Evolutionary conservation across 2,888 invertebrate species (phyloP).

Genomic region (Nowickia ferox): DNA sequence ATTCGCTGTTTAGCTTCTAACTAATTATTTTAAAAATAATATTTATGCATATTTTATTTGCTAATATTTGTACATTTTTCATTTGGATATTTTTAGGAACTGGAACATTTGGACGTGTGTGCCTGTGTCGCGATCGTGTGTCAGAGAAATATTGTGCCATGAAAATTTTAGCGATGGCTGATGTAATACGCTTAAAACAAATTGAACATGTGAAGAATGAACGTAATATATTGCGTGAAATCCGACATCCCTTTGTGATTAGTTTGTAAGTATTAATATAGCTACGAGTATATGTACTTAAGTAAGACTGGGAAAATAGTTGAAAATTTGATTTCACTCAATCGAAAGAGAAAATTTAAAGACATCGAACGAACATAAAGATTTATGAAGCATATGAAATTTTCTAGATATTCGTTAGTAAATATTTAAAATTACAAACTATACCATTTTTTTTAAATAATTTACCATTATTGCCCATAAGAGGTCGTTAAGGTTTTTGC

Average conservation of each 20-base stretch:
- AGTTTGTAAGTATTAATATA: slow-evolving; percentile 88
- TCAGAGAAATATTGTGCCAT: slow-evolving; percentile 94
- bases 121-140: slow-evolving; percentile 92
- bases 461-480: too few species aligned
- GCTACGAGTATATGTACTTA: background rate
- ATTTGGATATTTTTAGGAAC: slow-evolving; percentile 87
- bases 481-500: too few species aligned
- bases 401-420: too few species aligned
- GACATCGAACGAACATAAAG: too few species aligned
- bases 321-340: too few species aligned
- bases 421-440: too few species aligned
- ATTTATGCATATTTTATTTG: background rate
- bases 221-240: slow-evolving; percentile 94
- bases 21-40: too few species aligned
- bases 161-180: slow-evolving; percentile 96
- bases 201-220: slow-evolving; percentile 99
- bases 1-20: too few species aligned
- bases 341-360: too few species aligned
- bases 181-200: slow-evolving; percentile 97
- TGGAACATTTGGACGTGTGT: slow-evolving; percentile 98
- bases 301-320: too few species aligned
- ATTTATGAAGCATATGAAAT: too few species aligned
- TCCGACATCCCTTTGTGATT: slow-evolving; percentile 98
- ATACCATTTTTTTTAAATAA: too few species aligned
- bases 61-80: slow-evolving; percentile 63